Evolutionary conservation across 2,113 vertebrate species (phyloP), one percentile per base, ranked within the genome.

Genomic region (Syngnathus typhle): DNA sequence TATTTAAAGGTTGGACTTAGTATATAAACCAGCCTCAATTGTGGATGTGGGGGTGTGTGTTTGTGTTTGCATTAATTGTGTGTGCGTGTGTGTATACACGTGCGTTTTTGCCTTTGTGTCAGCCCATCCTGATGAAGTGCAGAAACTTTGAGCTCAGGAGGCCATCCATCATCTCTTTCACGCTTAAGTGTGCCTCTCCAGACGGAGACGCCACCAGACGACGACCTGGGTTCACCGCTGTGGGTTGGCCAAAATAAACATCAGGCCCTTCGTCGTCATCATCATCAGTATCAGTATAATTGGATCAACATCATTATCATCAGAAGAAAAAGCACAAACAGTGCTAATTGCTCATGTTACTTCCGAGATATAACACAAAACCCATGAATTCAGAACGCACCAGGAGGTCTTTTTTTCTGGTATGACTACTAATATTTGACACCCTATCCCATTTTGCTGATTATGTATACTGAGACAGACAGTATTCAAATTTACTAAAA

Each of bases 91-190:
- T 39, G 59, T 44, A 49, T 37, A 27, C n/a, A 64, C 60, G 44
- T 38, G 61, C 37, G 51, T 74, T 58, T 73, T 47, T 67, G 37
- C 72, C 67, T 38, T 6, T 16, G 62, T 77, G 73, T 74, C 75
- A 75, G 68, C 56, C 68, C 52, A 36, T 52, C 58, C 69, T 88
- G 86, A 88, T 78, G 75, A 74, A 86, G 78, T 74, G 70, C 84
- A 88, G 86, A 74, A 58, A 37, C 69, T 74, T 58, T 56, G 69
- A 55, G 72, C 74, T 81, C 77, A 75, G 71, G 79, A 78, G 79
- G 76, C 73, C 84, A 88, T 88, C 80, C 83, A 88, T 88, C 86
- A 88, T 88, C 73, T 84, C 75, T 72, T 85, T 80, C 82, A 86
- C 60, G 37, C 68, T 74, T 81, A 86, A 84, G 74, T 84, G 78